Conservation (phyloP, 2,113 vertebrate species). For the Sphyrna mokarran region DNA sequence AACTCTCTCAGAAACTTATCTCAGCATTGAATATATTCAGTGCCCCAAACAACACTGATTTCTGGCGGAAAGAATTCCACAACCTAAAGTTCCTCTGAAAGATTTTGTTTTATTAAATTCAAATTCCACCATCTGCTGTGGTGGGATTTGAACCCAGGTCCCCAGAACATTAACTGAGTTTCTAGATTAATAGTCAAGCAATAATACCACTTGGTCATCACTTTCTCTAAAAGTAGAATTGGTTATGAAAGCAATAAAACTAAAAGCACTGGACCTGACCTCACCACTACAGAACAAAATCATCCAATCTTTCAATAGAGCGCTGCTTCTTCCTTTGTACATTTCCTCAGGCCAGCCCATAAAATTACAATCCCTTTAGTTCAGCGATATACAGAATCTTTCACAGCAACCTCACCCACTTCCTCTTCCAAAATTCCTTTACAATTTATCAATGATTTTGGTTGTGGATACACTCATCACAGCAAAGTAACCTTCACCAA, state of each 20-base stretch:
- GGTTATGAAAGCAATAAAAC: neutral
- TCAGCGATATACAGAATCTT: neutral
- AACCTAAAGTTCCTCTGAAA: neutral
- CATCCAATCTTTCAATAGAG: neutral
- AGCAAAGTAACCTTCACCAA: neutral
- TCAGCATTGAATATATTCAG: neutral
- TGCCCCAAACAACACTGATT: neutral
- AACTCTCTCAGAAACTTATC: neutral
- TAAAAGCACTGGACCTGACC: neutral
- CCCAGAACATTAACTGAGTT: too few species aligned
- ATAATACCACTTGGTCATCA: too few species aligned
- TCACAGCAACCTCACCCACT: neutral
- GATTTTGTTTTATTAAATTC: too few species aligned
- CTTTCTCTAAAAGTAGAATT: neutral
- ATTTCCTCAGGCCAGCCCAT: neutral
- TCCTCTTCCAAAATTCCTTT: neutral
- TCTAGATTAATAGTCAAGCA: too few species aligned
- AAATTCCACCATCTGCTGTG: too few species aligned
- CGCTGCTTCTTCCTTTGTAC: neutral
- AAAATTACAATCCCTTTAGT: neutral
- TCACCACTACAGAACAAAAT: neutral
- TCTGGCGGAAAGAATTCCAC: neutral
- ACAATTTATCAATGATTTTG: neutral
- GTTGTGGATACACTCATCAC: neutral
- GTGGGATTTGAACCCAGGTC: too few species aligned